phyloP scores from a whole-genome alignment of 64 coral and sea anemone species.

The Dendrophyllia cribrosa region DNA sequence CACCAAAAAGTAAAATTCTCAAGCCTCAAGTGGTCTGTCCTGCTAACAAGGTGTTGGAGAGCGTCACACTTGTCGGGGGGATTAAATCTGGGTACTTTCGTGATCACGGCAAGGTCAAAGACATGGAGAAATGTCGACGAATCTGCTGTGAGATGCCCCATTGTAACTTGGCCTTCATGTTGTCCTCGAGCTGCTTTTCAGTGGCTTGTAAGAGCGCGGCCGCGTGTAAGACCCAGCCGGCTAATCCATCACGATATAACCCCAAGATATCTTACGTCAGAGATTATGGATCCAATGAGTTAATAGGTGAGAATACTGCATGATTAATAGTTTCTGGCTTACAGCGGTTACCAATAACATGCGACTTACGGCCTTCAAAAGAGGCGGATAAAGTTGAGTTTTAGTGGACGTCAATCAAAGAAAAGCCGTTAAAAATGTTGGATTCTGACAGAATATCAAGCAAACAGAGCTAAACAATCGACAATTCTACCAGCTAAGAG shows the following conservation, averaged over 20 bases:
- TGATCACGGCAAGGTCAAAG: conserved; percentile 92
- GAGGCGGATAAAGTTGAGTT: too few species aligned
- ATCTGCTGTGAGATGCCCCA: conserved; percentile 98
- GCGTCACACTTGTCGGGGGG: conserved; percentile 89
- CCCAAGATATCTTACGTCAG: conserved; percentile 89
- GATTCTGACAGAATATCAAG: too few species aligned
- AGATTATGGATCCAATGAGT: conserved; percentile 59
- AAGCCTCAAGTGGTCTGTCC: conserved; percentile 75
- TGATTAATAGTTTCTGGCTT: neutral
- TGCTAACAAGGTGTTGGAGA: conserved; percentile 60
- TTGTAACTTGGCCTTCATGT: conserved; percentile 95
- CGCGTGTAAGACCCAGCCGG: conserved; percentile 79
- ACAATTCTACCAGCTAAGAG: too few species aligned
- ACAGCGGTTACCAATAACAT: too few species aligned
- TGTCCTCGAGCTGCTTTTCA: conserved; percentile 91
- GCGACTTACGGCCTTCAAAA: too few species aligned
- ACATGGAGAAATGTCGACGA: conserved; percentile 84
- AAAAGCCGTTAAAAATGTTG: too few species aligned
- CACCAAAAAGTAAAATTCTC: conserved; percentile 17
- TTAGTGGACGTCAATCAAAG: too few species aligned
- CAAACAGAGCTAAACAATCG: too few species aligned
- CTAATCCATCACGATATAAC: conserved; percentile 78
- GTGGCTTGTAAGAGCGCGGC: conserved; percentile 89
- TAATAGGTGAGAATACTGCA: conserved; percentile 65
- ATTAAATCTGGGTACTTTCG: conserved; percentile 90